Conservation (phyloP, 1,140 invertebrate species). For the Lepeophtheirus salmonis region DNA sequence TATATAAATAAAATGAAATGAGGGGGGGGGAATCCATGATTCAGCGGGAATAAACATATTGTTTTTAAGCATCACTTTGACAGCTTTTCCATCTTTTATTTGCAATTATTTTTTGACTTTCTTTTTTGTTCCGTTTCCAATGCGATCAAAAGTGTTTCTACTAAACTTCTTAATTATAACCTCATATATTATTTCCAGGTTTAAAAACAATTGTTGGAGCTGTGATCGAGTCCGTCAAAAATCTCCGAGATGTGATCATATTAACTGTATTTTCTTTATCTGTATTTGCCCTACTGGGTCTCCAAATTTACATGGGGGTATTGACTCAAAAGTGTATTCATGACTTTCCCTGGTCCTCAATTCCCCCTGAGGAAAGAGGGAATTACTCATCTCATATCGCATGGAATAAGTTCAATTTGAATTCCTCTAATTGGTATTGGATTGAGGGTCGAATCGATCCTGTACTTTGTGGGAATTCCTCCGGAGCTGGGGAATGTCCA, state of each 20-base stretch:
- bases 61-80: too few species aligned
- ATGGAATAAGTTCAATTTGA: conserved; percentile 11
- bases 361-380: not conserved
- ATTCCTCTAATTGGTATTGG: conserved; percentile 26
- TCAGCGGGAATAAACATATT: too few species aligned
- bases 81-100: too few species aligned
- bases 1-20: too few species aligned
- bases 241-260: conserved; percentile 97
- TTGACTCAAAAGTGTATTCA: conserved; percentile 89
- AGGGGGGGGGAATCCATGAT: too few species aligned
- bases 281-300: conserved; percentile 91
- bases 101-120: too few species aligned
- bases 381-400: not conserved
- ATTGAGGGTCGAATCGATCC: conserved; percentile 8
- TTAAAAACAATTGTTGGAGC: conserved; percentile 98
- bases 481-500: conserved; percentile 66
- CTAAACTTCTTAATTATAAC: too few species aligned
- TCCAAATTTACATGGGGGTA: conserved; percentile 96
- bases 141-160: too few species aligned
- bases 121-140: too few species aligned
- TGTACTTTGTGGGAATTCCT: conserved; percentile 61
- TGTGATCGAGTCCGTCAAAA: conserved; percentile 97
- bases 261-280: conserved; percentile 95
- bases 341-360: conserved; percentile 34
- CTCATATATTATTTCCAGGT: conserved; percentile 38